These are phyloP conservation scores for Hycleus phaleratus DNA, from an alignment of 1,140 invertebrate genomes.

Conservation along the genomic window DNA sequence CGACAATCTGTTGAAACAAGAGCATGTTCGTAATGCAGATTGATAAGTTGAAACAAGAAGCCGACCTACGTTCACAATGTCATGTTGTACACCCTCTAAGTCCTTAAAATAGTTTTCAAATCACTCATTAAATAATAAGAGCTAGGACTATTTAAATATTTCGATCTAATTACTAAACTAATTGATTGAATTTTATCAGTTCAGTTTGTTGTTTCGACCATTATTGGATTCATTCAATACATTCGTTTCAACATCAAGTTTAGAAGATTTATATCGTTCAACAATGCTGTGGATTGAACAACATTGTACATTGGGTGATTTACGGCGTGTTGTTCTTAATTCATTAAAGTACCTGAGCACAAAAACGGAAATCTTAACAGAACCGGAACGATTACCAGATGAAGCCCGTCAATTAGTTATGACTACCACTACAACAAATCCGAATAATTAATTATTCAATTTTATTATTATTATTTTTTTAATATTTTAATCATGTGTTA, in stretches of 20 bases:
- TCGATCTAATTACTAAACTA: neutral
- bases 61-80: too few species aligned
- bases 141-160: slow-evolving; percentile 35
- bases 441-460: neutral
- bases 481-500: neutral
- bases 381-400: slow-evolving; percentile 78
- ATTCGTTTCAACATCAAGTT: slow-evolving; percentile 81
- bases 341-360: slow-evolving; percentile 85
- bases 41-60: too few species aligned
- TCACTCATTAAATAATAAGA: too few species aligned
- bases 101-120: neutral
- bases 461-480: neutral
- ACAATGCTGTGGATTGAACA: slow-evolving; percentile 92
- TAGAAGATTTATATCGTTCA: slow-evolving; percentile 87
- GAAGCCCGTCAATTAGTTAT: slow-evolving; percentile 63
- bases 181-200: slow-evolving; percentile 49
- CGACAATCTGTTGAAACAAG: too few species aligned
- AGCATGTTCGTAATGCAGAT: too few species aligned
- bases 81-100: neutral
- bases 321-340: slow-evolving; percentile 88
- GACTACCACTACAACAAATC: slow-evolving; percentile 16
- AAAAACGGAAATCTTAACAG: slow-evolving; percentile 84
- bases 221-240: slow-evolving; percentile 84
- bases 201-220: slow-evolving; percentile 83
- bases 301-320: slow-evolving; percentile 86